Base-by-base conservation (phyloP, 1,140 invertebrate species). In the Drosophila paulistorum region DNA sequence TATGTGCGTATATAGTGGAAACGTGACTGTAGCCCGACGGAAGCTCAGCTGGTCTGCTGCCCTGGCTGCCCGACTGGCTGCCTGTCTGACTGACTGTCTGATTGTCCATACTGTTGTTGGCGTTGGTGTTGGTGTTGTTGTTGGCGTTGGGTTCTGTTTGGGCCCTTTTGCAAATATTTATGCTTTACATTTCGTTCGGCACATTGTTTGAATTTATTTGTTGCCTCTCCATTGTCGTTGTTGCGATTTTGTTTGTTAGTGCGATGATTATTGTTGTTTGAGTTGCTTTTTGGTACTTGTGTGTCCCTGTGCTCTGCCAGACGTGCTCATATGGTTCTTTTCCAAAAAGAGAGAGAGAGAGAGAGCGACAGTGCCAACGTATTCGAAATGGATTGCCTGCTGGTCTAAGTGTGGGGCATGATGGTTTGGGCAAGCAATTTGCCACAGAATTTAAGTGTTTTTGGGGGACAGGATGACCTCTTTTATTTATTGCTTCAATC, bases 191-290 rank as follows among this genome's bases (percentile, higher is more conserved):
- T 87, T 87, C 79, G 65, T 86, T 86, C 82, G 82, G 82, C 83
- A 83, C 80, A 89, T 89, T 89, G 84, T 89, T 89, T 89, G 80
- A 89, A 89, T 89, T 89, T 89, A 89, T 87, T 87, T 87, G 83
- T 74, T 80, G 72, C 69, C 68, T 65, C 63, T 59, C 69, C 72
- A 74, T 87, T 87, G 83, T 89, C 72, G 80, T 69, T 81, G 81
- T 83, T 87, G 84, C 77, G 66, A 83, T 83, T 79, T 71, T 78
- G 79, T 83, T 83, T 82, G 79, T 65, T 65, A 66, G 75, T 70
- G 71, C 65, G 83, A 87, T 87, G 82, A 82, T 87, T 86, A 74
- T 86, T 89, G 76, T 89, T 79, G 74, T 70, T 55, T 33, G 62
- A 33, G 62, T 68, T 79, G 76, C 69, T 68, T 68, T 70, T 64